Conservation (phyloP, 2,797 vertebrate genomes). For the Phoebastria nigripes region DNA sequence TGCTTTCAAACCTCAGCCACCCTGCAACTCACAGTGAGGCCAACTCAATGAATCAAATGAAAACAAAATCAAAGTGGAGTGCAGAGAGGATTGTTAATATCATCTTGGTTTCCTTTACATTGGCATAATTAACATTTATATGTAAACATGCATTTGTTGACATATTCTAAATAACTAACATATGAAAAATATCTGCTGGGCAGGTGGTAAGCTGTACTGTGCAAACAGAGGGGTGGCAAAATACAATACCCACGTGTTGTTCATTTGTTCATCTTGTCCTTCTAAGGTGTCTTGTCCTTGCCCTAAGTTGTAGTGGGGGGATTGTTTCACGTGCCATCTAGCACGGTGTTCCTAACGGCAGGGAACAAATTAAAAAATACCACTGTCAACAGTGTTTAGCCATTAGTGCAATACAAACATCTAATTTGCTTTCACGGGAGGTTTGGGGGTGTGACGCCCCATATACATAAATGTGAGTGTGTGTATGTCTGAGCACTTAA, state of each 20-base stretch:
- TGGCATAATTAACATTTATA: neutral
- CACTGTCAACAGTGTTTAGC: accelerated
- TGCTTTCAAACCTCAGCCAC: neutral
- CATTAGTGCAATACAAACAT: neutral
- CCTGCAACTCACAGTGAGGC: neutral
- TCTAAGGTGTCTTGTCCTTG: neutral
- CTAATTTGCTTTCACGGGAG: neutral
- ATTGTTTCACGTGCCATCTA: neutral
- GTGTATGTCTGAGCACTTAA: neutral
- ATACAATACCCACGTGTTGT: neutral
- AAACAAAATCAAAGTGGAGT: slow-evolving; percentile 2
- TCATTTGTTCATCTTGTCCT: neutral
- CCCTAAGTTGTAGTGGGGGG: neutral
- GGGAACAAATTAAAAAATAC: neutral
- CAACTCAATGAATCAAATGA: slow-evolving; percentile 7
- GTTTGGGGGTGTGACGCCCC: neutral
- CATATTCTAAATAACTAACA: neutral
- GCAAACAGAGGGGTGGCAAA: neutral
- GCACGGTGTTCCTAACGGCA: accelerated
- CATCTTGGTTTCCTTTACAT: neutral
- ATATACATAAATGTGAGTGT: neutral
- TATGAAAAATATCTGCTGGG: neutral
- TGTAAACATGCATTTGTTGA: neutral
- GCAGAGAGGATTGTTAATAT: neutral
- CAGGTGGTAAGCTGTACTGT: neutral